Evolutionary conservation across 2,797 vertebrate genomes (phyloP).

Genomic region (Naso thynnoides): DNA sequence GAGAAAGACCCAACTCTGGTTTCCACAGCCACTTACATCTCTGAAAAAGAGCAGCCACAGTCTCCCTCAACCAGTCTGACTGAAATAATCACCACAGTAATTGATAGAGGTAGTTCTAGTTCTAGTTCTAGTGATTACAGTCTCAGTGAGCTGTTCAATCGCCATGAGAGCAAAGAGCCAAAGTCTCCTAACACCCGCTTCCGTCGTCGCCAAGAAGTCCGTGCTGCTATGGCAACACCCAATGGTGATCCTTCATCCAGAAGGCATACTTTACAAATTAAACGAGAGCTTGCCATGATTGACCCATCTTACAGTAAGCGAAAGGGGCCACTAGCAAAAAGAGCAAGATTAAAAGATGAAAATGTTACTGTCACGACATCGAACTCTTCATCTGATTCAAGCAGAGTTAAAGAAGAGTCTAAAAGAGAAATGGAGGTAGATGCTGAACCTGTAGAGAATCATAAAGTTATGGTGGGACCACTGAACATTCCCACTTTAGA

Average conservation of each 20-base stretch:
- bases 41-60: slow-evolving; percentile 78
- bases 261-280: slow-evolving; percentile 90
- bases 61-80: slow-evolving; percentile 84
- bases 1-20: slow-evolving; percentile 83
- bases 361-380: slow-evolving; percentile 54
- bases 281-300: slow-evolving; percentile 90
- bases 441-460: slow-evolving; percentile 24
- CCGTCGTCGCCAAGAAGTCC: slow-evolving; percentile 88
- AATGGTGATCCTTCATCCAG: slow-evolving; percentile 86
- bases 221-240: slow-evolving; percentile 85
- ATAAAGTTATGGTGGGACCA: slow-evolving; percentile 12
- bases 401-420: slow-evolving; percentile 48
- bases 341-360: slow-evolving; percentile 73
- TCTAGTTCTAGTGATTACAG: slow-evolving; percentile 89
- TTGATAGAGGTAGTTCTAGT: slow-evolving; percentile 87
- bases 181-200: slow-evolving; percentile 92
- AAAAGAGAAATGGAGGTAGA: slow-evolving; percentile 39
- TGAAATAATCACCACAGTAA: slow-evolving; percentile 91
- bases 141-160: slow-evolving; percentile 91
- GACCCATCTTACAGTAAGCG: slow-evolving; percentile 83
- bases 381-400: slow-evolving; percentile 55
- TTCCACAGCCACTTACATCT: slow-evolving; percentile 74
- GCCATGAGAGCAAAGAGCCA: slow-evolving; percentile 87
- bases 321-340: slow-evolving; percentile 82
- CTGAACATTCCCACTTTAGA: slow-evolving; percentile 15